Percentiles rank a stretch among this genome's conserved stretches.
Conservation (phyloP, 2,113 vertebrate genomes). For the Alouatta palliata region DNA sequence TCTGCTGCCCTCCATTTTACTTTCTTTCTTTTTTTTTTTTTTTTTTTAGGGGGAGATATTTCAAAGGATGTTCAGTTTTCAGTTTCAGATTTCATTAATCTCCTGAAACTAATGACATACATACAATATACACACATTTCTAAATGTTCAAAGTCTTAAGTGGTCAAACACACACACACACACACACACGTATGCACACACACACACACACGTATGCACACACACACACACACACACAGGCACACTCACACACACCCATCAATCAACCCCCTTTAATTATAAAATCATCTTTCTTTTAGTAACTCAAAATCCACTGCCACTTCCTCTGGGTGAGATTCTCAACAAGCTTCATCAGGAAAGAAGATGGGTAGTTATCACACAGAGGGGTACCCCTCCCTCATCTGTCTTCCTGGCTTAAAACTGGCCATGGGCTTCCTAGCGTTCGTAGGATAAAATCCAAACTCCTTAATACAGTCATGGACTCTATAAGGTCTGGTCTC, state of each 20-base stretch:
- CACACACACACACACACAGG: too few species aligned
- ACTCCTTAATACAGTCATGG: not conserved
- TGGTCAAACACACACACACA: not conserved
- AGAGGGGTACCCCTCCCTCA: not conserved
- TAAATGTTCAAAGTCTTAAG: not conserved
- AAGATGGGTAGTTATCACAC: not conserved
- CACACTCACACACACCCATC: too few species aligned
- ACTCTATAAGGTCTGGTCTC: not conserved
- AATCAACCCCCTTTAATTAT: not conserved
- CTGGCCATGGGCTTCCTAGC: not conserved
- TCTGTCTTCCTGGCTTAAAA: not conserved
- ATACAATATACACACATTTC: not conserved
- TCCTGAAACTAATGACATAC: not conserved
- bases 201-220: too few species aligned
- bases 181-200: too few species aligned
- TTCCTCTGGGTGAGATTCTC: not conserved
- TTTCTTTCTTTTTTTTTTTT: conserved; percentile 1
- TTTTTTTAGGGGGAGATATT: conserved; percentile 12
- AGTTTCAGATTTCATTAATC: conserved; percentile 57
- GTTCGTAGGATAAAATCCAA: not conserved
- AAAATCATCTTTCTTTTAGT: not conserved
- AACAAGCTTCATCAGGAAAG: not conserved
- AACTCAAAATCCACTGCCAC: not conserved
- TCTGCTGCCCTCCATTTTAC: not conserved
- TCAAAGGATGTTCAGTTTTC: conserved; percentile 19